phyloP scores from a whole-genome alignment of 2,797 vertebrate species.

The Sebastiscus albofasciatus region DNA sequence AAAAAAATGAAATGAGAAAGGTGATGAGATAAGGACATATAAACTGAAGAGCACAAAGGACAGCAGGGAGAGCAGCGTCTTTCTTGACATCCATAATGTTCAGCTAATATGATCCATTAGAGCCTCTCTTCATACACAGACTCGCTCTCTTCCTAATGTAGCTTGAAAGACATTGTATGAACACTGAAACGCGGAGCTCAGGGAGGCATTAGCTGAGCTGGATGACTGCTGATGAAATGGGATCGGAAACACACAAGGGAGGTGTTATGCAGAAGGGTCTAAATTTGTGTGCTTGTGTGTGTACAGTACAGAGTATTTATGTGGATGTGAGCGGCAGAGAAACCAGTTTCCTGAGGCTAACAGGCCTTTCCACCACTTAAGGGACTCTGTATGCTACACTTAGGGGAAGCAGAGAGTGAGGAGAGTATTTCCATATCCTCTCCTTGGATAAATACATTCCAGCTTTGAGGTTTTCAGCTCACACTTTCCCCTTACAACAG shows the following conservation, averaged over 20 bases:
- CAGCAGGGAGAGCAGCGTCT: slow-evolving; percentile 1
- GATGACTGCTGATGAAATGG: slow-evolving; percentile 61
- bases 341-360: slow-evolving; percentile 48
- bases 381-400: slow-evolving; percentile 43
- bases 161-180: slow-evolving; percentile 67
- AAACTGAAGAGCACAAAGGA: slow-evolving; percentile 18
- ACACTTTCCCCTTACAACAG: slow-evolving; percentile 39
- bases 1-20: background rate
- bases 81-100: slow-evolving; percentile 33
- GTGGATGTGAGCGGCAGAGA: slow-evolving; percentile 28
- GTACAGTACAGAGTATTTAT: slow-evolving; percentile 28
- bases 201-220: slow-evolving; percentile 48
- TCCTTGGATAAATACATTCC: slow-evolving; percentile 59
- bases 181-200: slow-evolving; percentile 54
- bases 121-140: slow-evolving; percentile 16
- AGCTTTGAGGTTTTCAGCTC: slow-evolving; percentile 61
- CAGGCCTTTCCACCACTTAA: slow-evolving; percentile 53
- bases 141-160: slow-evolving; percentile 60
- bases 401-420: slow-evolving; percentile 40
- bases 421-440: slow-evolving; percentile 58
- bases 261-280: slow-evolving; percentile 35
- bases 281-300: background rate
- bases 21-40: background rate
- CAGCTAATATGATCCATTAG: slow-evolving; percentile 53
- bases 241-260: slow-evolving; percentile 57